Evolutionary conservation across 2,888 invertebrate species (phyloP).

Genomic region (Smittia sp.): DNA sequence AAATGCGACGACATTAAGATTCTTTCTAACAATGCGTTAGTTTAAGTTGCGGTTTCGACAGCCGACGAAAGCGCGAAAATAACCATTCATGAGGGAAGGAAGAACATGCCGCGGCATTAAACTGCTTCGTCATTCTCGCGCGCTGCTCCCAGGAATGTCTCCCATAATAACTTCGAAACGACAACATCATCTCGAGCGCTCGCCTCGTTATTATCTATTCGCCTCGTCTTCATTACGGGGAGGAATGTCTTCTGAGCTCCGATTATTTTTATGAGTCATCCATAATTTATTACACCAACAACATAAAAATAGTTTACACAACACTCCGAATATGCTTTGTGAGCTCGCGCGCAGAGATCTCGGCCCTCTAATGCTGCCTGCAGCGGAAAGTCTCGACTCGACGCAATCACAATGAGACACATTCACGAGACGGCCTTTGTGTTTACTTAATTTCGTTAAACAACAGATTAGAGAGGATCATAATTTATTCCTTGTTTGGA

Average conservation of each 20-base stretch:
- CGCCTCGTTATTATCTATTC: background rate
- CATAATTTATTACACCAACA: constrained; percentile 35
- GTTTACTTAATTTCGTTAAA: constrained; percentile 22
- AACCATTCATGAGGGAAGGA: background rate
- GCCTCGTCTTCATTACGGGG: background rate
- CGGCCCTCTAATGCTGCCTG: background rate
- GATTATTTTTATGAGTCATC: constrained; percentile 40
- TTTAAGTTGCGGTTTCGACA: too few species aligned
- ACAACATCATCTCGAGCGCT: background rate
- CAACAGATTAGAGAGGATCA: constrained; percentile 13
- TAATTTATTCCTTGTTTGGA: constrained; percentile 10
- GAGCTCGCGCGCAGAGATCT: background rate
- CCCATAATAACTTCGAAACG: background rate
- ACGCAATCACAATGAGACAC: constrained; percentile 16
- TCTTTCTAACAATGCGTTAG: too few species aligned
- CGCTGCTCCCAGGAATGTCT: background rate
- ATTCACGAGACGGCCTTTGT: background rate
- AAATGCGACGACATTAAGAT: too few species aligned
- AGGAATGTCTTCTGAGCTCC: constrained; percentile 22
- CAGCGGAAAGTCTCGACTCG: background rate
- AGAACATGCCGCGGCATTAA: constrained; percentile 32
- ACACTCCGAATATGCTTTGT: background rate
- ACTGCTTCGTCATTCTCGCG: constrained; percentile 21
- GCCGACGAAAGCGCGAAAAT: too few species aligned
- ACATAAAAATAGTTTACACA: constrained; percentile 39